These are phyloP conservation scores for Cisticola juncidis DNA, from an alignment of 2,113 vertebrate genomes.

Conservation along the genomic window DNA sequence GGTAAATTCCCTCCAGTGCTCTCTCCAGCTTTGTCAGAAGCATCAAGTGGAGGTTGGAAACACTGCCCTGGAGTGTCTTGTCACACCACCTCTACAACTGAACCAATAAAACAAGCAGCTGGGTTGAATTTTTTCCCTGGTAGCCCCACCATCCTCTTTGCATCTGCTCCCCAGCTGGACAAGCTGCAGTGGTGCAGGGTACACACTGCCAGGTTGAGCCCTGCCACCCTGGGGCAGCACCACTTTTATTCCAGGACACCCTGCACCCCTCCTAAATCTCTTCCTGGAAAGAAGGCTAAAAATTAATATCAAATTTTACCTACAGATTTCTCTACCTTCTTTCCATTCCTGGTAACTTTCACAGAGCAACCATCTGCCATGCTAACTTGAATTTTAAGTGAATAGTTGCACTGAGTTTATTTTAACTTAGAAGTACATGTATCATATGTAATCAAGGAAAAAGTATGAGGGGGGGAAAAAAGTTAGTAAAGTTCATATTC, in stretches of 20 bases:
- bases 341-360: background rate
- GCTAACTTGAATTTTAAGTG: background rate
- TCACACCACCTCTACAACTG: background rate
- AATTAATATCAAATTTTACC: background rate
- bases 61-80: background rate
- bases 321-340: background rate
- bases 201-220: background rate
- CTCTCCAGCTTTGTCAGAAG: background rate
- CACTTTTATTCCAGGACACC: background rate
- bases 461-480: fast-evolving
- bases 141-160: background rate
- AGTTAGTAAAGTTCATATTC: background rate
- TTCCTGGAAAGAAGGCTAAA: background rate
- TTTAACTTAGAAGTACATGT: background rate
- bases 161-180: background rate
- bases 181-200: background rate
- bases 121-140: background rate
- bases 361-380: background rate
- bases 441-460: background rate
- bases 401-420: background rate
- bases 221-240: background rate
- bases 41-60: background rate
- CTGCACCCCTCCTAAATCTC: background rate
- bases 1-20: background rate
- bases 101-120: background rate